Conservation (phyloP, 2,113 vertebrate genomes). For the Gadus macrocephalus region DNA sequence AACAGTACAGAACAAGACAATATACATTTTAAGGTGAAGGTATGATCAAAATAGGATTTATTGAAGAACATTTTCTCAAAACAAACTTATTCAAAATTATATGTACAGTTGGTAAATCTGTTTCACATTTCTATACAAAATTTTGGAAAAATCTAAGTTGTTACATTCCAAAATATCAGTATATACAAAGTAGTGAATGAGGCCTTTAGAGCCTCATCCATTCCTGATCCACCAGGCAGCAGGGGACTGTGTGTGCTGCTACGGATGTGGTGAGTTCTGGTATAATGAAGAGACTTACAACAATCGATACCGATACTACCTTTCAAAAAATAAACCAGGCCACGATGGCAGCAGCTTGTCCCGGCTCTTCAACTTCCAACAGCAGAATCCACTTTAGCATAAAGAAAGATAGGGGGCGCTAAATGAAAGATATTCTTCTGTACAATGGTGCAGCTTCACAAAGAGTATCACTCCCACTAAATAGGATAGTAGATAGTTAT, state of each 20-base stretch:
- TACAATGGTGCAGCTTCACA: slow-evolving; percentile 87
- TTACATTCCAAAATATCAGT: slow-evolving; percentile 32
- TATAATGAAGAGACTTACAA: slow-evolving; percentile 69
- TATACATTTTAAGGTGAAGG: slow-evolving; percentile 53
- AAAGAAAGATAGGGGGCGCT: slow-evolving; percentile 98
- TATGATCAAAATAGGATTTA: slow-evolving; percentile 68
- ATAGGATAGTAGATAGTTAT: neutral
- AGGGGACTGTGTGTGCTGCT: slow-evolving; percentile 21
- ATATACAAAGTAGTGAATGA: slow-evolving; percentile 29
- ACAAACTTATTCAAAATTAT: slow-evolving; percentile 46
- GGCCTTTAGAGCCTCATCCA: slow-evolving; percentile 13
- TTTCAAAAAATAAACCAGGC: slow-evolving; percentile 95
- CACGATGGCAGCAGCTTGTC: slow-evolving; percentile 94
- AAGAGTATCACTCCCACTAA: slow-evolving; percentile 69
- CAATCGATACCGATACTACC: slow-evolving; percentile 92
- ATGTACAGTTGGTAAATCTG: slow-evolving; percentile 44
- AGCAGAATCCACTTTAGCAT: slow-evolving; percentile 99
- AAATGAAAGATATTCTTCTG: slow-evolving; percentile 88
- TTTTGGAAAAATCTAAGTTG: slow-evolving; percentile 9
- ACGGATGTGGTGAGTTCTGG: slow-evolving; percentile 50
- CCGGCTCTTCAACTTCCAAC: slow-evolving; percentile 94
- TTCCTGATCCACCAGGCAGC: slow-evolving; percentile 13
- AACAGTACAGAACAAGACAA: slow-evolving; percentile 48
- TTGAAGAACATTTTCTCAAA: slow-evolving; percentile 51
- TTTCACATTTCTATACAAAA: slow-evolving; percentile 27